Evolutionary conservation across 2,888 invertebrate species (phyloP), one percentile per base, ranked within the genome.

Genomic region (Blastobasis lacticolella): DNA sequence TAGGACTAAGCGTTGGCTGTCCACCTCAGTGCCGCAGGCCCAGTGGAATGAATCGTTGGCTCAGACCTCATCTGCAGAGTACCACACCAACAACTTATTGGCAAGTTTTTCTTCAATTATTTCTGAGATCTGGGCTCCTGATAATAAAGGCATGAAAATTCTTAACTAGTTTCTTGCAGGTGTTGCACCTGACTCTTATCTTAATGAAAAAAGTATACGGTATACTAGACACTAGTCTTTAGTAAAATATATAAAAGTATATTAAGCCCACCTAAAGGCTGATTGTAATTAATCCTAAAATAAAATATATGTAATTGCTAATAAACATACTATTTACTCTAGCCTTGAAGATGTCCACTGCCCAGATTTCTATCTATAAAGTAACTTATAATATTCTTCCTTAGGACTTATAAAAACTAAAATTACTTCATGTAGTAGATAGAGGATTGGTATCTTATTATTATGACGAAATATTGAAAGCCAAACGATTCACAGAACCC

Each of bases 61-160:
- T 0, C 84, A 90, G 58, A 81, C 88, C 23, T 93, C 92, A 3
- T 95, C 95, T 0, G 93, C 96, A 0, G 94, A 94, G 58, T 97
- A 97, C 69, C 94, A 95, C 66, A 93, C 93, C 0, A 95, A 95
- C 71, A 96, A 96, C 73, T 83, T 95, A 43, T 75, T 94, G 57
- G 66, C 94, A 88, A 84, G 62, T 60, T 54, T 40, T 8, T 8
- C 9, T 6, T 40, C 1, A 40, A 40, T 8, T 9, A 8, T 6
- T 40, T 8, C 40, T 8, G 7, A 2, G 9, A 40, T 40, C 7
- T 40, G 9, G 40, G 5, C 5, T 5, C 8, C 8, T 40, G 8
- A 5, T 6, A 6, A 40, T 40, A 40, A 6, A 40, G 8, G 40
- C 40, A 5, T 40, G 40, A 40, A 6, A 6, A 8, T 40, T 40